phyloP scores from a whole-genome alignment of 2,113 vertebrate genomes.

The Microtus ochrogaster region DNA sequence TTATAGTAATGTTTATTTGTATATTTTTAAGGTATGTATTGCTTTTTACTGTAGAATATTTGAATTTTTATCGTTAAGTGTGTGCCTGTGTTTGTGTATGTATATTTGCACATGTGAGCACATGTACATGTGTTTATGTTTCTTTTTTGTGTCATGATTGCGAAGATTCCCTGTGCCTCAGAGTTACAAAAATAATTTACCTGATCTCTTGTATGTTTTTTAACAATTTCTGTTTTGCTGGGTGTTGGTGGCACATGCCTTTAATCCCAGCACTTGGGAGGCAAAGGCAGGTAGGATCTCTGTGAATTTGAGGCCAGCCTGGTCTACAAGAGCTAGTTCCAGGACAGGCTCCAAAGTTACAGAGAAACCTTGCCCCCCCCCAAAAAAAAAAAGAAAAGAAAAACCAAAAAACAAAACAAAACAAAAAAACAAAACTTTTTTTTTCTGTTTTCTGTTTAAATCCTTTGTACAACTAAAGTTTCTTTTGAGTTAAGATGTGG shows the following conservation, averaged over 20 bases:
- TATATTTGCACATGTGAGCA: neutral
- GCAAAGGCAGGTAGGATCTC: too few species aligned
- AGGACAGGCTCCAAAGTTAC: too few species aligned
- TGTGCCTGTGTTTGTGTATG: neutral
- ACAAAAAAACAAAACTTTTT: neutral
- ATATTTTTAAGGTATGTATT: neutral
- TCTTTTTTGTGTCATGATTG: conserved; percentile 9
- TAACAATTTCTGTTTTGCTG: conserved; percentile 15
- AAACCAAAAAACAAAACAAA: too few species aligned
- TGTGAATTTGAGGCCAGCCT: too few species aligned
- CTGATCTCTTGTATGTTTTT: conserved; percentile 19
- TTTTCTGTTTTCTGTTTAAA: conserved; percentile 46
- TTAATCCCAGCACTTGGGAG: too few species aligned
- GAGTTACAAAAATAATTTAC: conserved; percentile 14
- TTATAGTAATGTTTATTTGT: neutral
- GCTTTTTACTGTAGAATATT: neutral
- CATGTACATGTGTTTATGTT: neutral
- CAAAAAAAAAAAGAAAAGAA: too few species aligned
- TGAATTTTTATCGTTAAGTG: conserved; percentile 36
- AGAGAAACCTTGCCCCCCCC: too few species aligned
- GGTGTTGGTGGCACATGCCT: too few species aligned
- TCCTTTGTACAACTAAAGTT: conserved; percentile 30
- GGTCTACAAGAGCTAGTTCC: too few species aligned
- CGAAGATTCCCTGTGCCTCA: neutral
- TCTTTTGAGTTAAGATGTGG: conserved; percentile 37